Evolutionary conservation across 2,113 vertebrate species (phyloP).

Genomic region (Montifringilla adamsi): DNA sequence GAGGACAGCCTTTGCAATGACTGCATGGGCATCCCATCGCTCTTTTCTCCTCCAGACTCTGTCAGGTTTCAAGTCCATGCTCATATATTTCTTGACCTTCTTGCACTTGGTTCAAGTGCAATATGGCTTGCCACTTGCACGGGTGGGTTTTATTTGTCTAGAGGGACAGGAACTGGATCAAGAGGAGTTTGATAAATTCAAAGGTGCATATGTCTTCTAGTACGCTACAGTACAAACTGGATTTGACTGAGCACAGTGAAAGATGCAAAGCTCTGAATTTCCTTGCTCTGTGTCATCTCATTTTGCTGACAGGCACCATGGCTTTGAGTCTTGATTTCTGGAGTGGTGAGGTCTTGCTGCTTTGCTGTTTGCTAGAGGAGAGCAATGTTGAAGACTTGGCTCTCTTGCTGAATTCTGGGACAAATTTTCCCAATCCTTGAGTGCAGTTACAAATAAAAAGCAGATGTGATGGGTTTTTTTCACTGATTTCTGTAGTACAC

Average conservation of each 20-base stretch:
- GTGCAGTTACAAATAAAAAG: conserved; percentile 44
- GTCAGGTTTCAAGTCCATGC: background rate
- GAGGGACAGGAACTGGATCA: background rate
- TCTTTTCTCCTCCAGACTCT: background rate
- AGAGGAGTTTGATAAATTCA: background rate
- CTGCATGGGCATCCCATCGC: background rate
- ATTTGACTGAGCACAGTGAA: background rate
- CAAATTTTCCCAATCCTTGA: conserved; percentile 4
- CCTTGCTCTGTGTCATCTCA: background rate
- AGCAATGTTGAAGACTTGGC: conserved; percentile 11
- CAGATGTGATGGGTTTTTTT: conserved; percentile 45
- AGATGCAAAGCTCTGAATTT: background rate
- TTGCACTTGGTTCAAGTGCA: background rate
- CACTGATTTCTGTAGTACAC: conserved; percentile 13
- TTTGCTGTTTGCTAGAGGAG: background rate
- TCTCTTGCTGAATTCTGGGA: conserved; percentile 25
- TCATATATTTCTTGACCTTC: background rate
- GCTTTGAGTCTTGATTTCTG: background rate
- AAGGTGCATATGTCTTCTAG: background rate
- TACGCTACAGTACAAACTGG: background rate
- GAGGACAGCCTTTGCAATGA: background rate
- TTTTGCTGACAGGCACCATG: background rate
- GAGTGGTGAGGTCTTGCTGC: background rate
- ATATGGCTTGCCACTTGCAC: background rate
- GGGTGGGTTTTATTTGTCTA: background rate